phyloP scores from a whole-genome alignment of 2,113 vertebrate genomes.

The Pelodiscus sinensis region DNA sequence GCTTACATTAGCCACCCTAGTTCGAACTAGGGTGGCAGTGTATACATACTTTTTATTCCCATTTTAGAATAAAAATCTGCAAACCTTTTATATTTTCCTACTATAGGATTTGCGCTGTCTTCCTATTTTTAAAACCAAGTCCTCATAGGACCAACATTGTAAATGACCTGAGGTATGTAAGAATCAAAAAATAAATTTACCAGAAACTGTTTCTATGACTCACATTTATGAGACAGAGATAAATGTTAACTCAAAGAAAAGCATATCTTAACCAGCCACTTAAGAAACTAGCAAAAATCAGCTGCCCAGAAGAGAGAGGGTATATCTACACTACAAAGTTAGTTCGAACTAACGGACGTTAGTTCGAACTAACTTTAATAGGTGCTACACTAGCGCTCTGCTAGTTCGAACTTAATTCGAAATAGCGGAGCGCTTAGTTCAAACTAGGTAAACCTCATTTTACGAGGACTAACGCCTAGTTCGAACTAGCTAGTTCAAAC shows the following conservation, averaged over 20 bases:
- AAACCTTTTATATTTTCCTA: background rate
- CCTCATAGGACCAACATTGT: background rate
- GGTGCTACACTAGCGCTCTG: too few relatives aligned
- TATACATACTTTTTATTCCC: too few relatives aligned
- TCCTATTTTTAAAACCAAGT: background rate
- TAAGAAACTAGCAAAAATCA: background rate
- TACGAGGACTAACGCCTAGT: too few relatives aligned
- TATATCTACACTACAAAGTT: too few relatives aligned
- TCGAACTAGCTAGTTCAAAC: too few relatives aligned
- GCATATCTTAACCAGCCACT: background rate
- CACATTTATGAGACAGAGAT: background rate
- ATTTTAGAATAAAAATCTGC: background rate
- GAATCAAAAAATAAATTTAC: background rate
- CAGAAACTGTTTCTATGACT: background rate
- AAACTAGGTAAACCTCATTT: too few relatives aligned
- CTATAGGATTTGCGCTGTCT: background rate
- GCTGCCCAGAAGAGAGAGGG: background rate
- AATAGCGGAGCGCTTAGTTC: too few relatives aligned
- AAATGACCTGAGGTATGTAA: background rate
- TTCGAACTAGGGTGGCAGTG: too few relatives aligned
- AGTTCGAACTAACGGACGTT: too few relatives aligned
- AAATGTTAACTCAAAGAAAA: background rate
- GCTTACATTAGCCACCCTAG: too few relatives aligned
- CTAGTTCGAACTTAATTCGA: too few relatives aligned
- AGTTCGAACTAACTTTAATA: too few relatives aligned